Base-by-base conservation (phyloP, 1,140 invertebrate species). In the Aphelenchoides besseyi region DNA sequence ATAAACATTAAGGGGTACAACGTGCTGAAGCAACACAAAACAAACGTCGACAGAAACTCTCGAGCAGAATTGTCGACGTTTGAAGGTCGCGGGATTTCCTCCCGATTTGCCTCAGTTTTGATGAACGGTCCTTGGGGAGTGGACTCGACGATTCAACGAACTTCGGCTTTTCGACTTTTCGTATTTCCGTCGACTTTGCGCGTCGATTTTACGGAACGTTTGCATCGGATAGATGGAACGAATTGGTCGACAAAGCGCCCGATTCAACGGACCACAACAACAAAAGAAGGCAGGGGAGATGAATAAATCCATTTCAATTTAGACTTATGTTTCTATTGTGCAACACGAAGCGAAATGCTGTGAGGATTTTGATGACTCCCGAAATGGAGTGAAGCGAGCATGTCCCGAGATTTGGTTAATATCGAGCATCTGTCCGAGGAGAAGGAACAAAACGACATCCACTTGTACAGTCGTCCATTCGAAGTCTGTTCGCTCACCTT, bases 301-400 rank as follows among this genome's bases (percentile, higher is more conserved):
- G 41, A 23, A 48, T 12, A 23, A 48, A 48, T 48, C 12, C 12
- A 48, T 16, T 48, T 23, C 41, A 16, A 12, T 48, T 48, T 48
- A 12, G 41, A 48, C 41, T 48, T 48, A 48, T 48, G 41, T 48
- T 48, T 48, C 23, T 48, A 48, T 48, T 48, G 41, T 48, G 41
- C 41, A 12, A 48, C 41, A 16, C 41, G n/a, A n/a, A n/a, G n/a
- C n/a, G n/a, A n/a, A n/a, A n/a, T n/a, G n/a, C n/a, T n/a, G n/a
- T n/a, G n/a, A n/a, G n/a, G n/a, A n/a, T n/a, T 48, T 23, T 23
- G 41, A 48, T 48, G 41, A 48, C 41, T 48, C 41, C 41, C 41
- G 41, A 48, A 48, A 23, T 12, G 41, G 12, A 48, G 41, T 16
- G 41, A 48, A 48, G 41, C 12, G 41, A 48, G 41, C 41, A n/a